Conservation (phyloP, 1,140 invertebrate species). For the Oreohelix idahoensis region DNA sequence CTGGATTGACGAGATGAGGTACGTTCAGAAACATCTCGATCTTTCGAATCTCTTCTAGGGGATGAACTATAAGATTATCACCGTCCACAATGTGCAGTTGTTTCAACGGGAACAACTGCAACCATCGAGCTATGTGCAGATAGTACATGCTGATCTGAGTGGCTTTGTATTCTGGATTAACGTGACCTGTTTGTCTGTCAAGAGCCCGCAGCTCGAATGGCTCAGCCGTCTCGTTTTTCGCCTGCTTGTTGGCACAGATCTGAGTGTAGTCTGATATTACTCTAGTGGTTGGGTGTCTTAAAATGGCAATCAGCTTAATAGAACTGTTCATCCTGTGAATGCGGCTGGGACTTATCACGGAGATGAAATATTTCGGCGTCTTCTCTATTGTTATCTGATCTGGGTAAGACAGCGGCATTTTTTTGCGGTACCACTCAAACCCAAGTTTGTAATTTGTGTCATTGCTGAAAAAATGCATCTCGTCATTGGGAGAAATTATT, state of each 20-base stretch:
- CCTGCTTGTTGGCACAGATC: conserved; percentile 65
- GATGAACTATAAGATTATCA: conserved; percentile 66
- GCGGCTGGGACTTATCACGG: conserved; percentile 83
- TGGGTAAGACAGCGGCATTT: conserved; percentile 67
- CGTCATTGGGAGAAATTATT: conserved; percentile 63
- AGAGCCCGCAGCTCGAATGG: conserved; percentile 67
- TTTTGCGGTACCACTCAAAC: conserved; percentile 73
- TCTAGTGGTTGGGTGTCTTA: conserved; percentile 90
- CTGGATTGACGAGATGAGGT: conserved; percentile 57
- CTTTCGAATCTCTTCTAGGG: conserved; percentile 63
- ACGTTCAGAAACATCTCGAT: conserved; percentile 69
- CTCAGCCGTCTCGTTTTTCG: conserved; percentile 61
- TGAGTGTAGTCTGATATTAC: conserved; percentile 96
- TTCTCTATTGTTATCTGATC: conserved; percentile 75
- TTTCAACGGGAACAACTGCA: conserved; percentile 61
- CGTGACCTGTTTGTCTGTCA: conserved; percentile 53
- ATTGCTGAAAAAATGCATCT: conserved; percentile 76
- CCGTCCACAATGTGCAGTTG: conserved; percentile 71
- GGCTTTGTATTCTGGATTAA: conserved; percentile 65
- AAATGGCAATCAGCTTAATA: conserved; percentile 88
- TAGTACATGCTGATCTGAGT: conserved; percentile 70
- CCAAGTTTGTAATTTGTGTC: conserved; percentile 71
- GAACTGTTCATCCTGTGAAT: conserved; percentile 90
- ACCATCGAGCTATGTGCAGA: conserved; percentile 68
- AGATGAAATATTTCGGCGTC: conserved; percentile 76